Conservation (phyloP, 2,797 vertebrate genomes). For the Sorex maritimensis region DNA sequence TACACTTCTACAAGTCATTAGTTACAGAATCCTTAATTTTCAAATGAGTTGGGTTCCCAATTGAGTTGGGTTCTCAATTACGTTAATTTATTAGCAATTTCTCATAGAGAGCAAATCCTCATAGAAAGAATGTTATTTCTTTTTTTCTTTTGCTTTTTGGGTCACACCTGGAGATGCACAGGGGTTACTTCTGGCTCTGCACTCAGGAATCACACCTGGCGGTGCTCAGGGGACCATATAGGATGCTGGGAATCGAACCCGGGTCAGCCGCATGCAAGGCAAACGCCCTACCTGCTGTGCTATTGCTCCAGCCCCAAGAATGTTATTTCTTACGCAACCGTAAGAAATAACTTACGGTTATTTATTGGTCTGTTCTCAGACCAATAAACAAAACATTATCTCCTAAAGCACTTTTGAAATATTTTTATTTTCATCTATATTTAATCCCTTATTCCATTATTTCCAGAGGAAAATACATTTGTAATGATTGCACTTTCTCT, state of each 20-base stretch:
- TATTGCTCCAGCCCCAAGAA: too few relatives aligned
- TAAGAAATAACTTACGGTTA: background rate
- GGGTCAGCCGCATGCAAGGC: too few relatives aligned
- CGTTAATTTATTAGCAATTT: background rate
- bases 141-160: background rate
- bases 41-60: background rate
- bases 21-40: conserved; percentile 34
- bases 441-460: background rate
- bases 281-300: too few relatives aligned
- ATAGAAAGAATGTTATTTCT: conserved; percentile 45
- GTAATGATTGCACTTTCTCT: background rate
- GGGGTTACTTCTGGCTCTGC: too few relatives aligned
- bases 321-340: too few relatives aligned
- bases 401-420: conserved; percentile 41
- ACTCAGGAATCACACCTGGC: too few relatives aligned
- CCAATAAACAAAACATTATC: conserved; percentile 54
- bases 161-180: too few relatives aligned
- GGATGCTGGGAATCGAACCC: too few relatives aligned
- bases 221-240: too few relatives aligned
- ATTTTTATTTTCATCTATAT: background rate
- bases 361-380: conserved; percentile 1
- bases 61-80: background rate
- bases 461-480: conserved; percentile 45
- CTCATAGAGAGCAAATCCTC: conserved; percentile 16
- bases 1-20: background rate